phyloP scores from a whole-genome alignment of 2,113 vertebrate genomes.

The Nothoprocta perdicaria region DNA sequence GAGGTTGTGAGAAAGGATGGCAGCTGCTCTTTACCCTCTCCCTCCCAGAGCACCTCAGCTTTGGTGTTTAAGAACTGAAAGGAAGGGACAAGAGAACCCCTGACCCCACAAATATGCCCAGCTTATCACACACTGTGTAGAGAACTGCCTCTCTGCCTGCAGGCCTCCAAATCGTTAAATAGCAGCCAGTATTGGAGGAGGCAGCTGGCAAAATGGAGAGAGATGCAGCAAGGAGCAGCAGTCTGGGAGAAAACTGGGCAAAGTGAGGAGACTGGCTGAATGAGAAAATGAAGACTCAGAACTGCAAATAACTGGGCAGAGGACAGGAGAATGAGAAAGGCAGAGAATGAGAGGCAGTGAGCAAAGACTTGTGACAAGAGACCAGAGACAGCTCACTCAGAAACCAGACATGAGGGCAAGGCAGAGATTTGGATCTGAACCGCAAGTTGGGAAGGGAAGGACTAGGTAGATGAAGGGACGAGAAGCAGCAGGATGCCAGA shows the following conservation, averaged over 20 bases:
- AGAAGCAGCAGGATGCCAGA: neutral
- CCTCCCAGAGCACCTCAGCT: neutral
- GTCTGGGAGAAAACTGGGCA: neutral
- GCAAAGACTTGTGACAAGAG: neutral
- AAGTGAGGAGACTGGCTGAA: neutral
- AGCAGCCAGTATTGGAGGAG: neutral
- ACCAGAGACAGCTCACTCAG: accelerated
- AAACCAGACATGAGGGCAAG: accelerated
- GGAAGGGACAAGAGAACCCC: neutral
- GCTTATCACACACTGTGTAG: neutral
- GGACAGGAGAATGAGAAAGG: neutral
- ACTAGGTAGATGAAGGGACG: neutral
- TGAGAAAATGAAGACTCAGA: neutral
- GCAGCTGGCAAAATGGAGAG: neutral
- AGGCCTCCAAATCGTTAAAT: neutral
- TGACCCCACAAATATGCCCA: neutral
- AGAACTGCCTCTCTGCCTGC: neutral
- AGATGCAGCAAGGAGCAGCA: neutral
- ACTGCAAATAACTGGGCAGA: neutral
- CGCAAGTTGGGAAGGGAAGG: neutral
- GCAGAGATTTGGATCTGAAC: neutral
- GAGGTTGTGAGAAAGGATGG: neutral
- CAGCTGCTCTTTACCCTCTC: neutral
- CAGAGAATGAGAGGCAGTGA: neutral
- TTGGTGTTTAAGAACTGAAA: neutral